These are phyloP conservation scores for Phragmatobia fuliginosa DNA, from an alignment of 2,888 invertebrate species.

Conservation along the genomic window DNA sequence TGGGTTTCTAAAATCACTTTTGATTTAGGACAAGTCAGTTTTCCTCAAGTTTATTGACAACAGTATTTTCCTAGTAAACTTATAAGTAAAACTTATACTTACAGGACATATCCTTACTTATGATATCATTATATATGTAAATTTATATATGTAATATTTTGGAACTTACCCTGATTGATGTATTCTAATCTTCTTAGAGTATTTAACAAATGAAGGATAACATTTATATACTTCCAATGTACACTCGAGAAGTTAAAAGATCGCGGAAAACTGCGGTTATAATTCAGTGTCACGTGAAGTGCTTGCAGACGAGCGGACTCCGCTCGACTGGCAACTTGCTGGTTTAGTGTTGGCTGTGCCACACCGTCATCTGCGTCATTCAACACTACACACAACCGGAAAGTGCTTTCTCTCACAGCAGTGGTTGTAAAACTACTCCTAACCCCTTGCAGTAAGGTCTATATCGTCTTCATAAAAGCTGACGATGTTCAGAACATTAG, in stretches of 20 bases:
- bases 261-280: conserved; percentile 58
- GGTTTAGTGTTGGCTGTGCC: conserved; percentile 57
- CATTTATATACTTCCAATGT: conserved; percentile 59
- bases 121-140: neutral
- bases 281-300: conserved; percentile 51
- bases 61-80: neutral
- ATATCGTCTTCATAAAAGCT: conserved; percentile 32
- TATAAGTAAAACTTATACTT: no score
- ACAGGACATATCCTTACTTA: neutral
- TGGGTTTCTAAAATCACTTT: neutral
- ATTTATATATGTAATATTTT: neutral
- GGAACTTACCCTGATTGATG: conserved; percentile 35
- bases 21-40: neutral
- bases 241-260: conserved; percentile 42
- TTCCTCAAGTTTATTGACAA: neutral
- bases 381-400: conserved; percentile 76
- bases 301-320: conserved; percentile 68
- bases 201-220: conserved; percentile 37
- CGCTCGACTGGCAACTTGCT: conserved; percentile 68
- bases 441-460: conserved; percentile 64
- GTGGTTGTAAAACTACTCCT: conserved; percentile 62
- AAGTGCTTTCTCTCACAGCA: conserved; percentile 82
- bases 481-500: conserved; percentile 27
- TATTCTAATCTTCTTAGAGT: conserved; percentile 20
- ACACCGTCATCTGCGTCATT: conserved; percentile 82